A percentile compares a stretch with the other conserved stretches of the same genome.
phyloP scores from a whole-genome alignment of 1,140 invertebrate genomes.

The Sinella curviseta region DNA sequence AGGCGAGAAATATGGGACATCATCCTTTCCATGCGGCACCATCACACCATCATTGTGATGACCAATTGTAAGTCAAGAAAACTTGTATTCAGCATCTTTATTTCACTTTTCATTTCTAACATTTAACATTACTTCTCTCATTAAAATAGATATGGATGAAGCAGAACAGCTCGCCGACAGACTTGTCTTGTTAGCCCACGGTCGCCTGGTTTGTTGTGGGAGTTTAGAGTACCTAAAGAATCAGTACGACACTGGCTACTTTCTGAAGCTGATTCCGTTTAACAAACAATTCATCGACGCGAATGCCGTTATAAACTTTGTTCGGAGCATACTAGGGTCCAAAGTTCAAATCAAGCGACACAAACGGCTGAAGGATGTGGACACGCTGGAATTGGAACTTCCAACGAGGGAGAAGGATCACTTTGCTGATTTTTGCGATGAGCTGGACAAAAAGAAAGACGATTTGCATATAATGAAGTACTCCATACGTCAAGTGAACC shows the following conservation, averaged over 20 bases:
- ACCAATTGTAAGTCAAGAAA: constrained; percentile 40
- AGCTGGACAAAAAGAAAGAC: constrained; percentile 28
- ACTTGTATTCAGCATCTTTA: too few relatives aligned
- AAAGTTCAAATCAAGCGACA: not conserved
- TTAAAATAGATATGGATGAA: constrained; percentile 39
- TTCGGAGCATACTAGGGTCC: constrained; percentile 18
- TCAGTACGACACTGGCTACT: constrained; percentile 45
- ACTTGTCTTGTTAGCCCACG: constrained; percentile 40
- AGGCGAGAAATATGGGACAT: constrained; percentile 44
- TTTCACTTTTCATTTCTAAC: too few relatives aligned
- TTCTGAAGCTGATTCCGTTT: constrained; percentile 15
- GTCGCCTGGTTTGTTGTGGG: constrained; percentile 42
- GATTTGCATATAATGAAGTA: constrained; percentile 30
- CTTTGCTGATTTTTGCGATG: constrained; percentile 36
- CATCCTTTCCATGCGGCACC: constrained; percentile 26
- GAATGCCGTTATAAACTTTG: not conserved
- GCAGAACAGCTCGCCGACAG: constrained; percentile 45
- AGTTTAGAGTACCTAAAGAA: constrained; percentile 28
- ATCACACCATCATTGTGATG: constrained; percentile 38
- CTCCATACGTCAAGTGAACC: constrained; percentile 18
- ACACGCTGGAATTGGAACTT: constrained; percentile 16
- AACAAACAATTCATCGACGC: not conserved
- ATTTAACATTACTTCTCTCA: too few relatives aligned
- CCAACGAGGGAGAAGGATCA: not conserved
- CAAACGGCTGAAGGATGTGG: not conserved